Conservation (phyloP, 2,113 vertebrate species). For the Prinia subflava region DNA sequence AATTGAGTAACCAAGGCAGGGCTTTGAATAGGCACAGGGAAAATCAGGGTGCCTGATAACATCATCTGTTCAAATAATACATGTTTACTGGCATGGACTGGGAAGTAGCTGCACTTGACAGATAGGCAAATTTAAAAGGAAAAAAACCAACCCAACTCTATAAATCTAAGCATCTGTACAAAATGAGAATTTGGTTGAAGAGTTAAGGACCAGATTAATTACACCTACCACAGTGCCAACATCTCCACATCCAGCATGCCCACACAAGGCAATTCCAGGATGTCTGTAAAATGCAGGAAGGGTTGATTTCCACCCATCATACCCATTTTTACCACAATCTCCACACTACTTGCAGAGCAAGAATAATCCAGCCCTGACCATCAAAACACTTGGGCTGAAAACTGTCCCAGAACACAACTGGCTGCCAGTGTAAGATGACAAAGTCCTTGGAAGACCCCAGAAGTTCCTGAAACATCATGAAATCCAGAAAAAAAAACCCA, state of each 20-base stretch:
- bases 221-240: not conserved
- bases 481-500: not conserved
- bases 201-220: not conserved
- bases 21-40: not conserved
- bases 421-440: not conserved
- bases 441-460: not conserved
- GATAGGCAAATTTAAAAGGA: not conserved
- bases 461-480: not conserved
- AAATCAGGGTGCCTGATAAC: not conserved
- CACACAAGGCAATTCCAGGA: not conserved
- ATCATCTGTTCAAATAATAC: not conserved
- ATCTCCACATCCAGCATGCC: accelerated
- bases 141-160: not conserved
- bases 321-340: not conserved
- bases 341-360: not conserved
- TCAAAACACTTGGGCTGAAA: not conserved
- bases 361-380: not conserved
- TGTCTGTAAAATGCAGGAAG: not conserved
- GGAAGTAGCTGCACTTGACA: not conserved
- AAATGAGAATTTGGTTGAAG: not conserved
- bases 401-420: not conserved
- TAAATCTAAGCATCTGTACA: not conserved
- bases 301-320: not conserved
- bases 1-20: not conserved
- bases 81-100: not conserved